Evolutionary conservation across 1,140 invertebrate species (phyloP).

Genomic region (Agrypnia vestita): DNA sequence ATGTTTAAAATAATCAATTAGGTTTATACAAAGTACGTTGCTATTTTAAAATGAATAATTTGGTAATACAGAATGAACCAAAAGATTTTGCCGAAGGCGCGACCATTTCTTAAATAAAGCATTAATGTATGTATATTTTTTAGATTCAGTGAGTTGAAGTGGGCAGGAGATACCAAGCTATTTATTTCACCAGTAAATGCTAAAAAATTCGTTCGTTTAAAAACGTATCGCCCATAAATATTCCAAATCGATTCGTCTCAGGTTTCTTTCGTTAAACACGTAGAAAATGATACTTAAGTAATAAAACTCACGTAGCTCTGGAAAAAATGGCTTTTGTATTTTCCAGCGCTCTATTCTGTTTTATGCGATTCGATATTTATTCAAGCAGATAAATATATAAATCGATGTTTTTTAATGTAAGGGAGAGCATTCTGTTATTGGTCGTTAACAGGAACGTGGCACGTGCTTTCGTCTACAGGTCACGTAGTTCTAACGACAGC

Average conservation of each 20-base stretch:
- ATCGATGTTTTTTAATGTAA: no score
- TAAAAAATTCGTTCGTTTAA: constrained; percentile 25
- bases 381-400: no score
- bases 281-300: constrained; percentile 42
- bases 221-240: constrained; percentile 34
- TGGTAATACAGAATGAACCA: background rate
- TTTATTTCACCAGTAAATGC: background rate
- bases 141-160: constrained; percentile 10
- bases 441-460: no score
- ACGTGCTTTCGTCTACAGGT: no score
- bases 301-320: constrained; percentile 27
- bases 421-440: no score
- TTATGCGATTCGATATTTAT: no score
- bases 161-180: no score
- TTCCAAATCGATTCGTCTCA: constrained; percentile 27
- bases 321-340: constrained; percentile 21
- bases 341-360: no score
- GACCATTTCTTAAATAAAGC: background rate
- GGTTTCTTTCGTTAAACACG: constrained; percentile 21
- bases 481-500: no score
- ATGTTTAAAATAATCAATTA: no score
- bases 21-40: no score
- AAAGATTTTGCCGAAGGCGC: background rate
- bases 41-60: no score
- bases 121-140: constrained; percentile 15